phyloP scores from a whole-genome alignment of 2,888 invertebrate genomes.

The Tiliacea aurago region DNA sequence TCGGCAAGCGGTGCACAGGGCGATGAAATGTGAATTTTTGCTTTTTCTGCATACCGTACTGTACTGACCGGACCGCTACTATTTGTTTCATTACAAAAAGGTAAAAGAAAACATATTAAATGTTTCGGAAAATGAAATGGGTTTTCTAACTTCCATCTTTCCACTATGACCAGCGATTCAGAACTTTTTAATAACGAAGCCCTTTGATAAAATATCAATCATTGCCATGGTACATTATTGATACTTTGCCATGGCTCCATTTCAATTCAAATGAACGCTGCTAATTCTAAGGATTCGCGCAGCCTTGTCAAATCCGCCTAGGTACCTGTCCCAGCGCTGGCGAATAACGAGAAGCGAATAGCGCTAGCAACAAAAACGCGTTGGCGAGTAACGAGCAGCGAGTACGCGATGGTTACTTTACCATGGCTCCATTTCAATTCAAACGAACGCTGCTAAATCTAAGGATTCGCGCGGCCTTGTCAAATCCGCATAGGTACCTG shows the following conservation, averaged over 20 bases:
- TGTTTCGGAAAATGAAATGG: not conserved
- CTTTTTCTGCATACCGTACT: constrained; percentile 41
- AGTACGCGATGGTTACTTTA: not conserved
- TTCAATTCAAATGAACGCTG: not conserved
- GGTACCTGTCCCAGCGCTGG: too few relatives aligned
- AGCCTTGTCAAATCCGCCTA: not conserved
- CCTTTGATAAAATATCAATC: not conserved
- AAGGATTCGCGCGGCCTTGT: too few relatives aligned
- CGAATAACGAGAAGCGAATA: too few relatives aligned
- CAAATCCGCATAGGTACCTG: not conserved
- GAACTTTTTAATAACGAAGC: not conserved
- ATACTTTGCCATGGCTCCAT: not conserved
- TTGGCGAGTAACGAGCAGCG: too few relatives aligned
- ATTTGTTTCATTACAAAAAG: constrained; percentile 32
- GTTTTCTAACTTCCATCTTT: not conserved
- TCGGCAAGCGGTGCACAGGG: constrained; percentile 30
- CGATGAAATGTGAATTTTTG: constrained; percentile 54
- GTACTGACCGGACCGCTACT: constrained; percentile 27
- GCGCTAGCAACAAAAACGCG: too few relatives aligned
- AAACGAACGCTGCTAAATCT: not conserved
- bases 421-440: not conserved
- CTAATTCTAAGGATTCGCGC: too few relatives aligned
- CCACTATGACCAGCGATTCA: not conserved
- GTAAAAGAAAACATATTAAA: not conserved
- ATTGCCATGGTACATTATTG: not conserved